Percentiles rank a stretch among this genome's conserved stretches.
Evolutionary conservation across 2,113 vertebrate species (phyloP).

Genomic region (Tenebrosternarchus preto): DNA sequence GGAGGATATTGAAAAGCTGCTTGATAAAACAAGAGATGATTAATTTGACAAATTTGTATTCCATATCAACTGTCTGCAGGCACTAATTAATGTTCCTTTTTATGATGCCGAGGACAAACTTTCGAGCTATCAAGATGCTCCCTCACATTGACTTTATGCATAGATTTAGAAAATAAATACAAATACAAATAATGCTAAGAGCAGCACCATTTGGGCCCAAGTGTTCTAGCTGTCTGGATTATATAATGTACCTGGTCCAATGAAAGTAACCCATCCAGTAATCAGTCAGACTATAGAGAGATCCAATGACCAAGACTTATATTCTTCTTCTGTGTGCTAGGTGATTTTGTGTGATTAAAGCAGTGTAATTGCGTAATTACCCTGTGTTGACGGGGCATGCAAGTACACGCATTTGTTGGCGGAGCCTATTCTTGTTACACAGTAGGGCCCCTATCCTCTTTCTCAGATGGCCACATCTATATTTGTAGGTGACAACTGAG

Average conservation of each 20-base stretch:
- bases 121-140: too few species aligned
- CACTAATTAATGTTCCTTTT: too few species aligned
- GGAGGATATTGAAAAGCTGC: background rate
- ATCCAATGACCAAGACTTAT: background rate
- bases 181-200: too few species aligned
- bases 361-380: background rate
- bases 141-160: too few species aligned
- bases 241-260: background rate
- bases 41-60: background rate
- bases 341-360: background rate
- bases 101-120: too few species aligned
- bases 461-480: conserved; percentile 31
- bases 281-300: background rate
- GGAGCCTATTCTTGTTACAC: conserved; percentile 37
- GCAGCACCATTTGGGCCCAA: background rate
- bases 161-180: too few species aligned
- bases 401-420: background rate
- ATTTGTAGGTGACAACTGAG: conserved; percentile 46
- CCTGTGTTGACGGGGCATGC: conserved; percentile 1
- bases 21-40: conserved; percentile 2
- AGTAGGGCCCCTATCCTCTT: conserved; percentile 21
- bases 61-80: background rate
- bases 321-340: background rate
- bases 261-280: background rate
- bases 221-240: background rate